phyloP scores from a whole-genome alignment of 2,113 vertebrate species.

The Periophthalmodon schlosseri region DNA sequence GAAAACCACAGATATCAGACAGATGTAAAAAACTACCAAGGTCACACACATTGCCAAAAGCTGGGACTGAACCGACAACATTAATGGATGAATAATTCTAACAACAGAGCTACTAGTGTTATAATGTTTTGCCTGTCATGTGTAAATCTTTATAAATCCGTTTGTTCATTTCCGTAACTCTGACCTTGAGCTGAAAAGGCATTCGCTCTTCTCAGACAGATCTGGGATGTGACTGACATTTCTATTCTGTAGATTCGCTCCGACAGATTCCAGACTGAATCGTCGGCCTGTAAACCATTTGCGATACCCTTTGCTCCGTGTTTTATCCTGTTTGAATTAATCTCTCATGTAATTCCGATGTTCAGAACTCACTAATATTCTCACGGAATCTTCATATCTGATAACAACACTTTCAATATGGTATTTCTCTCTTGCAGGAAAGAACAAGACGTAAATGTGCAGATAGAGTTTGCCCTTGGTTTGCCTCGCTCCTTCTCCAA shows the following conservation, averaged over 20 bases:
- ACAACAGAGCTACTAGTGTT: background rate
- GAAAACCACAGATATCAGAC: too few species aligned
- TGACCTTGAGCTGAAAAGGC: background rate
- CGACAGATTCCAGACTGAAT: background rate
- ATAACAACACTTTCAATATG: constrained; percentile 9
- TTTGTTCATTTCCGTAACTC: background rate
- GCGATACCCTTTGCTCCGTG: constrained; percentile 1
- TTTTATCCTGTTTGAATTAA: constrained; percentile 3
- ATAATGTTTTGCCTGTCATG: background rate
- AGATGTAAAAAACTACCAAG: too few species aligned
- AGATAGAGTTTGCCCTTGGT: constrained; percentile 17
- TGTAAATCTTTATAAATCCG: background rate
- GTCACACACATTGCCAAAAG: too few species aligned
- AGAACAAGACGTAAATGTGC: constrained; percentile 21
- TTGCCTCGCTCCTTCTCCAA: constrained; percentile 12
- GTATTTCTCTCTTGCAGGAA: constrained; percentile 22
- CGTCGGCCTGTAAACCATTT: background rate
- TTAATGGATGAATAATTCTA: too few species aligned
- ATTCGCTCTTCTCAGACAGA: background rate
- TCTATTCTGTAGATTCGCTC: background rate
- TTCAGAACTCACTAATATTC: constrained; percentile 21
- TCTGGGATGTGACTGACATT: background rate
- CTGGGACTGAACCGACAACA: too few species aligned
- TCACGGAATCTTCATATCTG: constrained; percentile 10
- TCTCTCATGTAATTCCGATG: constrained; percentile 10